Conservation (phyloP, 1,140 invertebrate species). For the Drosophila truncata region DNA sequence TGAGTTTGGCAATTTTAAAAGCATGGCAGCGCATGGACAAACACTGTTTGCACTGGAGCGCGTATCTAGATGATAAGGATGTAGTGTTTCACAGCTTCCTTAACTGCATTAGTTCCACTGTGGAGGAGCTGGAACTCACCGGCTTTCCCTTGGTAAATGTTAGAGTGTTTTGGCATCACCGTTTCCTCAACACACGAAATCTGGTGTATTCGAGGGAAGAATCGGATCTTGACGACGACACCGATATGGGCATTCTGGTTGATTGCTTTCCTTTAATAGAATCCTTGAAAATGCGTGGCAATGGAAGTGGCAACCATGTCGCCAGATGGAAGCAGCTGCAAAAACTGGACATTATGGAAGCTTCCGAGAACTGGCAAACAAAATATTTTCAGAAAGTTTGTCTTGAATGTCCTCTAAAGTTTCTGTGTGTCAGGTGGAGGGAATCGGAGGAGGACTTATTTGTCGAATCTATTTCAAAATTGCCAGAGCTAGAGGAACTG, state of each 20-base stretch:
- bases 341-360: constrained; percentile 6
- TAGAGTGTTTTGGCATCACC: not conserved
- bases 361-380: not conserved
- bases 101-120: constrained; percentile 7
- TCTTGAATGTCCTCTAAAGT: not conserved
- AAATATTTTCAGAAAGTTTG: constrained; percentile 21
- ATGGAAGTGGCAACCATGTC: constrained; percentile 4
- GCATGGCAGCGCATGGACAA: constrained; percentile 16
- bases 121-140: not conserved
- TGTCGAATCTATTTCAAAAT: constrained; percentile 3
- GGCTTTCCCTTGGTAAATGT: constrained; percentile 16
- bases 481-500: constrained; percentile 27
- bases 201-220: constrained; percentile 16
- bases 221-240: not conserved
- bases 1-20: constrained; percentile 2
- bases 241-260: constrained; percentile 14
- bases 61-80: not conserved
- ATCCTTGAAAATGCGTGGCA: constrained; percentile 7
- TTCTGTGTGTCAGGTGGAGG: constrained; percentile 8
- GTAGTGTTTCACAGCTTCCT: constrained; percentile 14
- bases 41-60: not conserved
- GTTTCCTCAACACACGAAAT: constrained; percentile 1
- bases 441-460: constrained; percentile 13
- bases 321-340: constrained; percentile 12
- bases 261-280: constrained; percentile 26